phyloP scores from a whole-genome alignment of 2,888 invertebrate genomes.

The Leucophenga montana region DNA sequence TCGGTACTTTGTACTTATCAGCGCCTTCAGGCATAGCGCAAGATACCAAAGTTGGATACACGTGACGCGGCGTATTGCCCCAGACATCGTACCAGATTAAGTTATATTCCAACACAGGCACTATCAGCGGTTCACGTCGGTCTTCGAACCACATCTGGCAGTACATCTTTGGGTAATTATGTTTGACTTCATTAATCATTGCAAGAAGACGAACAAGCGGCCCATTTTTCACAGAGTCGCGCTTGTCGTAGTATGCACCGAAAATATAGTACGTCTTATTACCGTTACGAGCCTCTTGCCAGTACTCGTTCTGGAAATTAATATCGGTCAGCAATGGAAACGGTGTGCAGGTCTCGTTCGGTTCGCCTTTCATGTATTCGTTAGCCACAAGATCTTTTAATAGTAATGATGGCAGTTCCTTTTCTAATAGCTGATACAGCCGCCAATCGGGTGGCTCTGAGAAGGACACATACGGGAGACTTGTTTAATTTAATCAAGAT shows the following conservation, averaged over 20 bases:
- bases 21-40: conserved; percentile 82
- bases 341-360: conserved; percentile 77
- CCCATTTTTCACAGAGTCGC: conserved; percentile 82
- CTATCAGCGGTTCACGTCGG: conserved; percentile 82
- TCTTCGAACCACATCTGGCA: conserved; percentile 92
- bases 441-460: conserved; percentile 35
- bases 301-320: conserved; percentile 93
- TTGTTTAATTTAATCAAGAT: too few relatives aligned
- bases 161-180: conserved; percentile 76
- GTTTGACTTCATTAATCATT: conserved; percentile 90
- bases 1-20: conserved; percentile 28
- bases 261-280: conserved; percentile 90
- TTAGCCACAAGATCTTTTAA: conserved; percentile 42
- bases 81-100: conserved; percentile 92
- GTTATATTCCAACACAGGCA: conserved; percentile 87
- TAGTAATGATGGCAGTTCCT: conserved; percentile 53
- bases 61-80: conserved; percentile 89
- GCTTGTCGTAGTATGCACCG: conserved; percentile 89
- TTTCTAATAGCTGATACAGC: conserved; percentile 38
- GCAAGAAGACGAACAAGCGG: conserved; percentile 87
- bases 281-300: conserved; percentile 85
- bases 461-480: too few relatives aligned
- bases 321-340: conserved; percentile 89
- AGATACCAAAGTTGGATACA: conserved; percentile 90
- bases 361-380: background rate